phyloP scores from a whole-genome alignment of 1,140 invertebrate species.

The Nasonia vitripennis region DNA sequence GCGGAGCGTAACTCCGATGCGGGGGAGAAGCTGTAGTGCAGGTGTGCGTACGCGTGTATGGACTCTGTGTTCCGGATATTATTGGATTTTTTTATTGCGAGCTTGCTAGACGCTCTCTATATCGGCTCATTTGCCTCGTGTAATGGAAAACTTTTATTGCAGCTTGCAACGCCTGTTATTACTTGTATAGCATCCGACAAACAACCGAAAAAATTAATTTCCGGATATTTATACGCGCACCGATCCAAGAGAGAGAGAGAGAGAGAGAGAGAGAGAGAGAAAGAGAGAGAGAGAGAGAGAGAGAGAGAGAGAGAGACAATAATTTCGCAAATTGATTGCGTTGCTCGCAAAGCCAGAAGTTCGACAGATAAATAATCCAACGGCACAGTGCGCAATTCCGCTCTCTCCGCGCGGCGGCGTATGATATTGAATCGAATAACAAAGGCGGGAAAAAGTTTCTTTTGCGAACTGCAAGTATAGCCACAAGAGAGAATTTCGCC shows the following conservation, averaged over 20 bases:
- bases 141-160: background rate
- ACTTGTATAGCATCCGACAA: background rate
- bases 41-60: no score
- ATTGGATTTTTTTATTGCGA: background rate
- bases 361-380: slow-evolving; percentile 29
- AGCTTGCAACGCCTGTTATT: no score
- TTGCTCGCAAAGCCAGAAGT: background rate
- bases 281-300: background rate
- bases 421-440: slow-evolving; percentile 23
- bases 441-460: slow-evolving; percentile 41
- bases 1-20: no score
- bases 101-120: background rate
- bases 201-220: background rate
- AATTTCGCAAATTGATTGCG: background rate
- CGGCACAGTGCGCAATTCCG: background rate
- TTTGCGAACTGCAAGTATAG: slow-evolving; percentile 14
- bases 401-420: background rate
- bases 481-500: slow-evolving; percentile 7
- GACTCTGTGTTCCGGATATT: background rate
- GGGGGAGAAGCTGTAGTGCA: no score
- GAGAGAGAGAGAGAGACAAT: background rate
- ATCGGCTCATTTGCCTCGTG: background rate
- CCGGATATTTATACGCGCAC: background rate
- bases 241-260: background rate
- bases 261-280: background rate